A percentile compares a stretch with the other conserved stretches of the same genome.
phyloP scores from a whole-genome alignment of 1,140 invertebrate genomes.

The Lasaia peninsularis region DNA sequence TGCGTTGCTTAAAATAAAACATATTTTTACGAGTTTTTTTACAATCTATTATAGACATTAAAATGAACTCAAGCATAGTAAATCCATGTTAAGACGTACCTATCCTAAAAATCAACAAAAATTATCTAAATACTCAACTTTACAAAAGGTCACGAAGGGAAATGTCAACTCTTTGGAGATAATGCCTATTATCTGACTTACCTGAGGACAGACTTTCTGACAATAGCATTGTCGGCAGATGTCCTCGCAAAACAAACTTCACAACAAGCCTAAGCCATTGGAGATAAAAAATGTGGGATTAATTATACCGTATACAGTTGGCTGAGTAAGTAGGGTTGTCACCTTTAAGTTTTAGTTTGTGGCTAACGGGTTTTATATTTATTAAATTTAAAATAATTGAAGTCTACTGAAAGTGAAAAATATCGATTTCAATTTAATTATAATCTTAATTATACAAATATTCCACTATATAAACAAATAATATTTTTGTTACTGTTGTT shows the following conservation, averaged over 20 bases:
- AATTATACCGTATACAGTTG: slow-evolving; percentile 64
- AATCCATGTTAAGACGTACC: slow-evolving; percentile 16
- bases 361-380: too few species aligned
- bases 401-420: too few species aligned
- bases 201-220: slow-evolving; percentile 54
- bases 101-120: slow-evolving; percentile 58
- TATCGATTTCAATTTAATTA: too few species aligned
- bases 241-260: slow-evolving; percentile 70
- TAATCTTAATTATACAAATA: too few species aligned
- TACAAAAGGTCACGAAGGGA: slow-evolving; percentile 56
- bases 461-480: too few species aligned
- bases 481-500: too few species aligned
- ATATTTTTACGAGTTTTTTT: neutral
- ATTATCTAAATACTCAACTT: slow-evolving; percentile 66
- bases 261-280: slow-evolving; percentile 59
- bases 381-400: too few species aligned
- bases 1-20: neutral
- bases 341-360: neutral
- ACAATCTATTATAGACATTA: neutral
- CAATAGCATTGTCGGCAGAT: slow-evolving; percentile 64
- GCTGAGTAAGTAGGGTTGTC: slow-evolving; percentile 16
- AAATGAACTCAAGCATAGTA: slow-evolving; percentile 5
- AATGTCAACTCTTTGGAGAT: slow-evolving; percentile 70
- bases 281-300: slow-evolving; percentile 65
- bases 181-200: slow-evolving; percentile 67